A percentile compares a stretch with the other conserved stretches of the same genome.
phyloP scores from a whole-genome alignment of 1,140 invertebrate genomes.

The Pectinophora gossypiella region DNA sequence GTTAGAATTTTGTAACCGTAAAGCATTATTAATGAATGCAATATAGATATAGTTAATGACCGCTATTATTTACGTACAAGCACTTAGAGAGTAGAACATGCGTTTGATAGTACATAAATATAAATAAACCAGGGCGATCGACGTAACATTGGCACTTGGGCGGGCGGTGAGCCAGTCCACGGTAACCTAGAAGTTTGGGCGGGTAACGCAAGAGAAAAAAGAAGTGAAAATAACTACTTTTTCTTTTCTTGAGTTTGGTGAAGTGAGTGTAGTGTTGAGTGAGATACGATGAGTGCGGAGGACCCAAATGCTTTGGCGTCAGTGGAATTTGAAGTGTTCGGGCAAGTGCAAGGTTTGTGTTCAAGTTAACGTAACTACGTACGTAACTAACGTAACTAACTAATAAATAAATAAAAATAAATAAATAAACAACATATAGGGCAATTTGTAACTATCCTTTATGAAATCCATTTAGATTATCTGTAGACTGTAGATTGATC shows the following conservation, averaged over 20 bases:
- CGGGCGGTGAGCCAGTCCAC: conserved; percentile 24
- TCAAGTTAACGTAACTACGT: no score
- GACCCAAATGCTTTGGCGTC: conserved; percentile 81
- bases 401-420: no score
- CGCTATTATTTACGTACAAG: not conserved
- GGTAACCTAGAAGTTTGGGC: conserved; percentile 6
- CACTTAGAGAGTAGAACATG: not conserved
- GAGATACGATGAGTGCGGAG: conserved; percentile 74
- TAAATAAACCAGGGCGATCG: conserved; percentile 24
- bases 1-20: no score
- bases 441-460: no score
- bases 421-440: no score
- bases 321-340: conserved; percentile 92
- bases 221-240: not conserved
- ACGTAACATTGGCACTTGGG: conserved; percentile 38
- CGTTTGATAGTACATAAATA: conserved; percentile 5
- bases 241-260: conserved; percentile 12
- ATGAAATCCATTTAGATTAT: no score
- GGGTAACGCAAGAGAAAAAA: conserved; percentile 7
- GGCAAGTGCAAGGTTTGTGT: conserved; percentile 89
- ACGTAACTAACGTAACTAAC: no score
- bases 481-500: no score
- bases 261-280: conserved; percentile 10
- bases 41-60: no score
- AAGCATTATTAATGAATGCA: no score